Evolutionary conservation across 1,140 invertebrate species (phyloP), one percentile per base, ranked within the genome.

Genomic region (Drosophila fuyamai): DNA sequence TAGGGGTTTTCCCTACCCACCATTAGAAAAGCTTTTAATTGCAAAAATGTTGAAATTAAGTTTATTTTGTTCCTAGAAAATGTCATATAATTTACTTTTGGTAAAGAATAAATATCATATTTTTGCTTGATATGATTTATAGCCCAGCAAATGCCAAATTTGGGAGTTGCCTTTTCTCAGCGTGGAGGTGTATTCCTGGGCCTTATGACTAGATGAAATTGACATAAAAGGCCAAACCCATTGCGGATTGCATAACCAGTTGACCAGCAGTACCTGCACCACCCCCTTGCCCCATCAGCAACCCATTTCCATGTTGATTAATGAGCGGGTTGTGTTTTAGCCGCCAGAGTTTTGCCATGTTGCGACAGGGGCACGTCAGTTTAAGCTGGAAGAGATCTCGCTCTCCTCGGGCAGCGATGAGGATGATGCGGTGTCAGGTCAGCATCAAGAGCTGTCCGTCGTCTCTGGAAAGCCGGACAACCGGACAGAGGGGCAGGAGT

Each of bases 161-260:
- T 36, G 10, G 32, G 4, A 18, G 29, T 14, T 12, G 32, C 5
- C 18, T 14, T 47, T 62, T 70, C 18, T 56, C 10, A n/a, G 32
- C n/a, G 55, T 60, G 70, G 16, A 40, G 41, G 68, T 48, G 41
- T 53, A 32, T 18, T 55, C 18, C 62, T 27, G 63, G 60, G 43
- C 51, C 65, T 76, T 78, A 53, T 70, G 58, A 57, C 40, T 77
- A 10, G 47, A 53, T 72, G 67, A 78, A 78, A 73, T 78, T 78
- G 76, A 79, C 75, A 79, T 79, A 73, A 79, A 73, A 78, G 76
- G 60, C 76, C 76, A 59, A 73, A 72, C 76, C 76, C 75, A 79
- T 57, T 50, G 48, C 68, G 43, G 46, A 66, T 59, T 67, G 61
- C 74, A 76, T 75, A 76, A 76, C 72, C 74, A 76, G 55, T 76